phyloP scores from a whole-genome alignment of 2,797 vertebrate species.

The Mus minutoides region DNA sequence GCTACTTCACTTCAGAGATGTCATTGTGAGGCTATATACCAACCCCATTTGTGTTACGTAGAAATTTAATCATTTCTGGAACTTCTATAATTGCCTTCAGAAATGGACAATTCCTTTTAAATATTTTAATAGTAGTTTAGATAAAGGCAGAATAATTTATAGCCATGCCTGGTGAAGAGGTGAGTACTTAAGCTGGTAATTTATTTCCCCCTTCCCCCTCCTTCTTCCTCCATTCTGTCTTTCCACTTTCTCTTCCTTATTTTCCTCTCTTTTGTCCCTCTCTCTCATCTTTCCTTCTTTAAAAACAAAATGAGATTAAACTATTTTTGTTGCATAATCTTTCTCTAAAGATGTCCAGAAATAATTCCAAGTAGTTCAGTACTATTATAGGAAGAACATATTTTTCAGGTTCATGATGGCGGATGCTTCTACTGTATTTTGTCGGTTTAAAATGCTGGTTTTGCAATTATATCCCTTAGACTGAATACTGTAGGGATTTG shows the following conservation, averaged over 20 bases:
- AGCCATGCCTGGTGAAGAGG: conserved; percentile 14
- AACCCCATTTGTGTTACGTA: not conserved
- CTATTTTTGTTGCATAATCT: not conserved
- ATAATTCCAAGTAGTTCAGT: conserved; percentile 16
- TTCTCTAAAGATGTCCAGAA: conserved; percentile 57
- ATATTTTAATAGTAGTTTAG: conserved; percentile 57
- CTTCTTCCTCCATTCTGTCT: too few species aligned
- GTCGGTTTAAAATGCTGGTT: conserved; percentile 52
- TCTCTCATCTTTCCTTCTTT: not conserved
- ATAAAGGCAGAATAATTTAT: conserved; percentile 65
- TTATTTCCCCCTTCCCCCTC: not conserved
- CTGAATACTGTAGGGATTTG: not conserved
- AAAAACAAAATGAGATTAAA: not conserved
- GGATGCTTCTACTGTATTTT: conserved; percentile 4
- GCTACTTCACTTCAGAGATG: not conserved
- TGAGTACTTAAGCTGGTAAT: not conserved
- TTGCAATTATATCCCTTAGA: not conserved
- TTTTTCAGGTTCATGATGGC: conserved; percentile 46
- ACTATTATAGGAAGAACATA: not conserved
- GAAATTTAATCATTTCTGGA: conserved; percentile 47
- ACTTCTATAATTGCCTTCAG: conserved; percentile 45
- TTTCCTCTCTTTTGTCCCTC: too few species aligned
- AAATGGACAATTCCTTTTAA: conserved; percentile 55
- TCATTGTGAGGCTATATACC: not conserved
- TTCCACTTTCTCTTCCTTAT: rapidly evolving